Percentiles rank a stretch among this genome's conserved stretches.
phyloP scores from a whole-genome alignment of 35 echinoderm and acorn worm species.

The Holothuria glaberrima region DNA sequence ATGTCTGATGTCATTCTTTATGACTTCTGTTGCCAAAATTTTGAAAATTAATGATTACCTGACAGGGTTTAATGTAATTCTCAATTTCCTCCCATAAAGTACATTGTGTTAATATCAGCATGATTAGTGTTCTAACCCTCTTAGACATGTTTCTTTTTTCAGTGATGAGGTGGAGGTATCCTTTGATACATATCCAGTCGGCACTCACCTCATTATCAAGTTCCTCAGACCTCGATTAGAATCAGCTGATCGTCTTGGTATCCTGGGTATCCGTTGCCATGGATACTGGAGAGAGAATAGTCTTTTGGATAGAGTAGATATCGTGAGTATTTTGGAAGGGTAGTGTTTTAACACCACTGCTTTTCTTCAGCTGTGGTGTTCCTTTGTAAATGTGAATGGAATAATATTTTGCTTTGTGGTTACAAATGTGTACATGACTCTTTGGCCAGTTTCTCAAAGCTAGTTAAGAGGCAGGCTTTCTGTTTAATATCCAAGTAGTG shows the following conservation, averaged over 20 bases:
- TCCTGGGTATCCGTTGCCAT: conserved; percentile 89
- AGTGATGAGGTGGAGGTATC: conserved; percentile 92
- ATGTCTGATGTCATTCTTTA: too few relatives aligned
- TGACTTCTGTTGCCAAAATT: background rate
- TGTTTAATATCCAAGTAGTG: too few relatives aligned
- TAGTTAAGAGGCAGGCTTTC: too few relatives aligned
- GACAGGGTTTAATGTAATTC: background rate
- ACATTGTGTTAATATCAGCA: background rate
- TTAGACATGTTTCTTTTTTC: background rate
- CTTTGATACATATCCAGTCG: conserved; percentile 75
- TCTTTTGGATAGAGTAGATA: conserved; percentile 65
- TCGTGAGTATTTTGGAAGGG: conserved; percentile 54
- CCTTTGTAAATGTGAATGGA: too few relatives aligned
- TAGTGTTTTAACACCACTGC: too few relatives aligned
- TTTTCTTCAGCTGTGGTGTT: too few relatives aligned
- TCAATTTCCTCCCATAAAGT: background rate
- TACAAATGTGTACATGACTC: too few relatives aligned
- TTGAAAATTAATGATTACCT: background rate
- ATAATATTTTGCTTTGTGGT: too few relatives aligned
- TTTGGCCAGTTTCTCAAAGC: too few relatives aligned
- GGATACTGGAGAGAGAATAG: conserved; percentile 72
- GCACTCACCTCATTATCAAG: conserved; percentile 88
- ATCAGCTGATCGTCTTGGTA: conserved; percentile 71
- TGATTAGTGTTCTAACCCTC: background rate
- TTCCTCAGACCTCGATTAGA: conserved; percentile 83